A percentile compares a stretch with the other conserved stretches of the same genome.
Conservation (phyloP, 2,888 invertebrate genomes). For the Cheiracanthium punctorium region DNA sequence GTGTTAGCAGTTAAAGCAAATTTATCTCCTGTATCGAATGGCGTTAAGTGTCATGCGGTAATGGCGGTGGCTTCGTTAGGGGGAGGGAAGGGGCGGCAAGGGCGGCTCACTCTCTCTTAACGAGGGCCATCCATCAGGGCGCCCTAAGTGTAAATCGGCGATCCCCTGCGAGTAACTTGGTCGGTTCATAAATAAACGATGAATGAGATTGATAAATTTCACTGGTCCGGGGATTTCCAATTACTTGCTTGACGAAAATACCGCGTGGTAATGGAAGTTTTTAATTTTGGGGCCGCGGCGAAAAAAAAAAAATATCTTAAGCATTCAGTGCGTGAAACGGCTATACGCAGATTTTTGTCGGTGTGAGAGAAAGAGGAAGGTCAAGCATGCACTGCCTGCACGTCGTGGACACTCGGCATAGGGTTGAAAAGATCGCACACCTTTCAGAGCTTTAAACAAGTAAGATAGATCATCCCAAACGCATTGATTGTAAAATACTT, state of each 20-base stretch:
- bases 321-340: conserved; percentile 48
- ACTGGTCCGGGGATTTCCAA: conserved; percentile 65
- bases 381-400: too few species aligned
- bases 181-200: conserved; percentile 58
- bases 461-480: too few species aligned
- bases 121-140: conserved; percentile 56
- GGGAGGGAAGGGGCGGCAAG: conserved; percentile 25
- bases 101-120: conserved; percentile 18
- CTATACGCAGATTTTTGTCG: background rate
- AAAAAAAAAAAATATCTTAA: conserved; percentile 35
- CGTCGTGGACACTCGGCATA: too few species aligned
- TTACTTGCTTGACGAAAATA: conserved; percentile 31
- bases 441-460: too few species aligned
- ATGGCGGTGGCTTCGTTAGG: conserved; percentile 41
- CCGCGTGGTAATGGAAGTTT: conserved; percentile 49
- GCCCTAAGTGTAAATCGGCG: conserved; percentile 64
- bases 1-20: conserved; percentile 69
- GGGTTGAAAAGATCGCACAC: too few species aligned
- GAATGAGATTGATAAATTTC: conserved; percentile 65
- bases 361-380: too few species aligned
- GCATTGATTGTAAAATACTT: too few species aligned
- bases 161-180: conserved; percentile 49
- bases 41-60: conserved; percentile 55
- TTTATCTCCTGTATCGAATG: conserved; percentile 66
- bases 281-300: conserved; percentile 47